Evolutionary conservation across 2,888 invertebrate genomes (phyloP).

Genomic region (Melanchra persicariae): DNA sequence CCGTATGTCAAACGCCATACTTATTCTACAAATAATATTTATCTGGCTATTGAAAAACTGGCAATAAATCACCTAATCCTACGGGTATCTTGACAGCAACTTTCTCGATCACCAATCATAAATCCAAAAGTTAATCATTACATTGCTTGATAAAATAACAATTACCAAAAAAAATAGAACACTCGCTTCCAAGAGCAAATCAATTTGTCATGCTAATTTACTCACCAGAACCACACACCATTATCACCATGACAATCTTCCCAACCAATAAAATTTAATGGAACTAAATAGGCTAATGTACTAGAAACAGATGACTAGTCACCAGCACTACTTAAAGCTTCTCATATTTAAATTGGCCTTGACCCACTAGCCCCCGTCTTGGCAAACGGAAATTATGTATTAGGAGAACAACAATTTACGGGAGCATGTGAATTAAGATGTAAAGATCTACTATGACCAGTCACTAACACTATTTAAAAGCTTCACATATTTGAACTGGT

Average conservation of each 20-base stretch:
- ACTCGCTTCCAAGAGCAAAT: constrained; percentile 16
- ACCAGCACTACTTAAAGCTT: constrained; percentile 25
- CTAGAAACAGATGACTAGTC: constrained; percentile 37
- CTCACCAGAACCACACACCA: constrained; percentile 31
- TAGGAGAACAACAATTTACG: constrained; percentile 27
- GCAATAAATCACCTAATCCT: no score
- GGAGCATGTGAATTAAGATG: constrained; percentile 39
- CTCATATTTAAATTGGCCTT: constrained; percentile 59
- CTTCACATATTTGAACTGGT: constrained; percentile 51
- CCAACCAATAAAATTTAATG: constrained; percentile 61
- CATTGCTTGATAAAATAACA: constrained; percentile 33
- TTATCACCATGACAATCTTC: constrained; percentile 54
- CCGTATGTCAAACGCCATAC: no score
- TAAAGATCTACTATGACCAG: constrained; percentile 28
- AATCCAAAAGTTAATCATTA: constrained; percentile 16
- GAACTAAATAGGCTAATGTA: constrained; percentile 51
- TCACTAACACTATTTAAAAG: constrained; percentile 20
- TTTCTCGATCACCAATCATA: constrained; percentile 9
- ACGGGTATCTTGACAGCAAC: no score
- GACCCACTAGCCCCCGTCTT: constrained; percentile 42
- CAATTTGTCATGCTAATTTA: constrained; percentile 54
- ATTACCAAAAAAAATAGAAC: constrained; percentile 37
- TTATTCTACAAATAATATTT: no score
- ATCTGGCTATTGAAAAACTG: no score
- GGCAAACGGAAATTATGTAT: constrained; percentile 17